Base-by-base conservation (phyloP, 2,113 vertebrate species). In the Crypturellus undulatus region DNA sequence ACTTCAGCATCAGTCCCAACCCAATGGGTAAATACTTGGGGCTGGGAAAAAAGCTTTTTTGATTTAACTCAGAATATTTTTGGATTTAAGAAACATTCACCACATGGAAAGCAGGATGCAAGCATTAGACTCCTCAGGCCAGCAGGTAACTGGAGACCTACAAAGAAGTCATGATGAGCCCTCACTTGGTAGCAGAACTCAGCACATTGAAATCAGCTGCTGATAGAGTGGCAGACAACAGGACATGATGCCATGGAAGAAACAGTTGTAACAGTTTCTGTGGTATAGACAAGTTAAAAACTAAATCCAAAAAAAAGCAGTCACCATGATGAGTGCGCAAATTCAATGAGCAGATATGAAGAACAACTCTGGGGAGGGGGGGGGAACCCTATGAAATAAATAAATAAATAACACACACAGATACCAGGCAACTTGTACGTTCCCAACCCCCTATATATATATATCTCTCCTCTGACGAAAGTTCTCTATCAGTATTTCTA, bases 261-360 rank as follows among this genome's bases (percentile, higher is more conserved):
- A 69, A 3, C 22, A 77, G 68, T 73, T 92, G 69, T 20, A 91
- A 88, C 71, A 43, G 36, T 78, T 90, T 79, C 38, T 82, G 20
- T 67, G 67, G 20, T 16, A 79, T 28, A 77, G 79, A 83, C n/a
- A 76, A 79, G 32, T 16, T 28, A 42, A 12, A 10, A 86, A 56
- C 25, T 20, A 56, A 56, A 56, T 20, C 7, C 28, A 42, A 40
- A 42, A 65, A 65, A 28, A 67, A 6, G 30, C 17, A 38, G 25
- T 12, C 40, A 43, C 40, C 21, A 75, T 75, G 20, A 51, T 3
- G 2, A 87, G 7, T 68, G 14, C 13, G 10, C 30, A 68, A 18
- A 82, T 60, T 49, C 15, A 16, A 63, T 7, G 1, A 67, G 40
- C 30, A 93, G 20, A 63, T 47, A 69, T 4, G 19, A 67, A 38